Percentiles rank a stretch among this genome's conserved stretches.
phyloP scores from a whole-genome alignment of 2,797 vertebrate genomes.

The Lates japonicus region DNA sequence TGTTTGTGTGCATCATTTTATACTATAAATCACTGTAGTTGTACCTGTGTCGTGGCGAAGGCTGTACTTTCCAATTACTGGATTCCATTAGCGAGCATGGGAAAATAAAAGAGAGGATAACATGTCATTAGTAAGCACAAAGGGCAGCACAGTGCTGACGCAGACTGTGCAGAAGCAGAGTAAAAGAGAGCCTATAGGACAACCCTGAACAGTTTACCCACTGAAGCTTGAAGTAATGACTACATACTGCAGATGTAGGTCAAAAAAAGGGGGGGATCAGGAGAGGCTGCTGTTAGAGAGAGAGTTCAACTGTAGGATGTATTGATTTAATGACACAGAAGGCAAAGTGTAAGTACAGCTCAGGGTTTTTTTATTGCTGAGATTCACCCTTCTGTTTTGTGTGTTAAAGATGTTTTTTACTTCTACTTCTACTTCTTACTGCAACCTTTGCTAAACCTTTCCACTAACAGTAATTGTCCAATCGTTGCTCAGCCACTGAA shows the following conservation, averaged over 20 bases:
- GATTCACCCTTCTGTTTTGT: background rate
- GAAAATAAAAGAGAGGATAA: conserved; percentile 31
- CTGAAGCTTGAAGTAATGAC: conserved; percentile 59
- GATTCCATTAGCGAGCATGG: conserved; percentile 34
- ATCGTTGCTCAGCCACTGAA: background rate
- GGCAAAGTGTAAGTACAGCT: background rate
- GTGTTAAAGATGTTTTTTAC: no score
- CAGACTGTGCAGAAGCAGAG: conserved; percentile 26
- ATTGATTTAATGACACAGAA: conserved; percentile 38
- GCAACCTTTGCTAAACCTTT: background rate
- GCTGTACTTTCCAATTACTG: conserved; percentile 89
- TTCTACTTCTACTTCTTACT: no score
- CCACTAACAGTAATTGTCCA: background rate
- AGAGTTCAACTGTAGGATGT: conserved; percentile 18
- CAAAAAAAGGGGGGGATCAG: conserved; percentile 34
- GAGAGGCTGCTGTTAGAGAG: conserved; percentile 14
- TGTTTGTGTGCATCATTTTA: no score
- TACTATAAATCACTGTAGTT: no score
- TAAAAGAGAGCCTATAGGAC: conserved; percentile 28
- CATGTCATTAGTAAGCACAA: conserved; percentile 48
- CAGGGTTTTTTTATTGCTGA: background rate
- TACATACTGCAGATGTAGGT: conserved; percentile 59
- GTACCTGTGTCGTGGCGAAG: conserved; percentile 86
- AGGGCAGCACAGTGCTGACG: conserved; percentile 51
- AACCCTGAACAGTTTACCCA: conserved; percentile 27